Evolutionary conservation across 2,888 invertebrate species (phyloP), one percentile per base, ranked within the genome.

Genomic region (Hirtodrosophila trivittata): DNA sequence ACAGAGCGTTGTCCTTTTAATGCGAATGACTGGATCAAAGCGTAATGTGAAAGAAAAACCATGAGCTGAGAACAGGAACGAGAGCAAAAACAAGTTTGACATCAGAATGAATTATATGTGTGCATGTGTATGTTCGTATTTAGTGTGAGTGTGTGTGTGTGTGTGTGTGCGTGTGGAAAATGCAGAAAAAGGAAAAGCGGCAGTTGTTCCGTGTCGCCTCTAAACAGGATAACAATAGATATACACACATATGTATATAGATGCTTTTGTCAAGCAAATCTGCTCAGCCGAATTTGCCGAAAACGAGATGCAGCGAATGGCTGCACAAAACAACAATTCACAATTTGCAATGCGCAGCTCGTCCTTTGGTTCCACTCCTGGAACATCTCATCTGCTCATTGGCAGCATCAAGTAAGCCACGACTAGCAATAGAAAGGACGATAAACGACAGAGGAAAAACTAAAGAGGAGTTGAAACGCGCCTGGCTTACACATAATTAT

Each of bases 1-100:
- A 50, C 55, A 84, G 82, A 86, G 87, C 82, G 82, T 86, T 83
- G 82, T 83, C 82, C 82, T 83, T 83, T 83, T 83, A 83, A 81
- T 81, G 80, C 80, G 80, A 81, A 84, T 73, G 77, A 77, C 71
- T 46, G 63, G 62, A 54, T 33, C 33, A 81, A 78, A 80, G 72
- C 75, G 71, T 67, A 85, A 78, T 77, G 71, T 62, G 50, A 51
- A 68, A 75, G 70, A 51, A 84, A 84, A 77, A 73, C 64, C 68
- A 46, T 59, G 65, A 70, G 70, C 66, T 57, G 5, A 51, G 51
- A 67, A 45, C 37, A 49, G 37, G 59, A 76, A 52, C 55, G 57
- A 71, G 75, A 74, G 65, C 67, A 66, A 70, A 82, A 82, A 83
- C 87, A 83, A 77, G 87, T 86, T 86, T 81, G 66, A 49, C 83